phyloP scores from a whole-genome alignment of 2,797 vertebrate species.

The Bradypodion pumilum region DNA sequence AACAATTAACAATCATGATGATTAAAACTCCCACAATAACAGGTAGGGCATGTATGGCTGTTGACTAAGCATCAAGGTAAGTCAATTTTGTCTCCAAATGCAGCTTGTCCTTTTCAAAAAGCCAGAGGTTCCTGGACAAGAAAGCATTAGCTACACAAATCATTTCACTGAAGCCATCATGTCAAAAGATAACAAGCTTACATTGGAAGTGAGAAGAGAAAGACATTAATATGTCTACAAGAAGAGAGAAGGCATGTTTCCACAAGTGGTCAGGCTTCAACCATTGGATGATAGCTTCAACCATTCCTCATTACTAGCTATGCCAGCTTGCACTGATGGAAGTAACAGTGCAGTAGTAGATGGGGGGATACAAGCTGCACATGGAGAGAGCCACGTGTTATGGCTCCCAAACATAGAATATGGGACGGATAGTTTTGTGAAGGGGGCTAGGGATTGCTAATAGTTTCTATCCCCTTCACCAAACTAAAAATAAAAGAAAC shows the following conservation, averaged over 20 bases:
- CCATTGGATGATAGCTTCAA: neutral
- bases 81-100: neutral
- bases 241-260: neutral
- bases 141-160: neutral
- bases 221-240: neutral
- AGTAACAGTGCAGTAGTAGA: neutral
- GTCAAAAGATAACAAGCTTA: neutral
- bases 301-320: neutral
- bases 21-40: neutral
- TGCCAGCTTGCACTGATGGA: neutral
- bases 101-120: neutral
- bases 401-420: neutral
- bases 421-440: neutral
- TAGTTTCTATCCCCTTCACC: neutral
- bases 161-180: neutral
- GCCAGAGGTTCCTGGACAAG: neutral
- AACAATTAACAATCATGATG: neutral
- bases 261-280: neutral
- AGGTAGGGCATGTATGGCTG: neutral
- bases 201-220: neutral
- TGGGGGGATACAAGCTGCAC: neutral
- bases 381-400: neutral
- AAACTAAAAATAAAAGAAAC: neutral
- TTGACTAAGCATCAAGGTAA: neutral
- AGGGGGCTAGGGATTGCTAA: neutral